Evolutionary conservation across 2,113 vertebrate genomes (phyloP), one percentile per base, ranked within the genome.

Genomic region (Pachycephala philippinensis): DNA sequence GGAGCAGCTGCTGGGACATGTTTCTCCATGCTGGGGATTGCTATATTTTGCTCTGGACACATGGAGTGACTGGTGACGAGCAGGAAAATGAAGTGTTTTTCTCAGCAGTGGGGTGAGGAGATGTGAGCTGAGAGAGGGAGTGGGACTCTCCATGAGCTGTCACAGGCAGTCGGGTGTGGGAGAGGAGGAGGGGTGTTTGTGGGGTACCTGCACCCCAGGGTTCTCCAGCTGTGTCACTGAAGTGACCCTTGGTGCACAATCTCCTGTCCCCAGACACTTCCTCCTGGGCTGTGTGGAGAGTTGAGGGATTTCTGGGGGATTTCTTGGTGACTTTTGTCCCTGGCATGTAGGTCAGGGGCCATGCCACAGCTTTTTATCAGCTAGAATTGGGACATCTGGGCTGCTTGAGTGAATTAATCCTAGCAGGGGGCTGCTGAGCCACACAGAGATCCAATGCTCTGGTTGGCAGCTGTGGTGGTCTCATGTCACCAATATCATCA

Each of bases 401-500:
- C 23, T 84, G 33, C 22, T 4, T 1, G 7, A 52, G 13, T 10
- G 56, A 66, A 66, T 39, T 53, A 70, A 49, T 78, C 78, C n/a
- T 33, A 9, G 56, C 33, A 40, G 47, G n/a, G 10, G 21, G 26
- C 60, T 95, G 35, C 83, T 74, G 61, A 88, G 53, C 57, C 49
- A 35, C 11, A 2, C 4, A 39, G 57, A 49, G 40, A 31, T 53
- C 33, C n/a, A 11, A 12, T 57, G 23, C 59, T 69, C 28, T 27
- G 1, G 3, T 5, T 76, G 68, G 44, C 20, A 47, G n/a, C 18
- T 20, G 63, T 23, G 71, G 45, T 74, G 50, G 45, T 44, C 81
- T 87, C 11, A 11, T 53, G 21, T n/a, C 49, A 47, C 21, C 19
- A 15, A 2, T n/a, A 15, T 44, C 0, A 0, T 44, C 37, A 10